Percentiles rank a stretch among this genome's conserved stretches.
Evolutionary conservation across 1,140 invertebrate species (phyloP).

Genomic region (Teleopsis dalmanni): DNA sequence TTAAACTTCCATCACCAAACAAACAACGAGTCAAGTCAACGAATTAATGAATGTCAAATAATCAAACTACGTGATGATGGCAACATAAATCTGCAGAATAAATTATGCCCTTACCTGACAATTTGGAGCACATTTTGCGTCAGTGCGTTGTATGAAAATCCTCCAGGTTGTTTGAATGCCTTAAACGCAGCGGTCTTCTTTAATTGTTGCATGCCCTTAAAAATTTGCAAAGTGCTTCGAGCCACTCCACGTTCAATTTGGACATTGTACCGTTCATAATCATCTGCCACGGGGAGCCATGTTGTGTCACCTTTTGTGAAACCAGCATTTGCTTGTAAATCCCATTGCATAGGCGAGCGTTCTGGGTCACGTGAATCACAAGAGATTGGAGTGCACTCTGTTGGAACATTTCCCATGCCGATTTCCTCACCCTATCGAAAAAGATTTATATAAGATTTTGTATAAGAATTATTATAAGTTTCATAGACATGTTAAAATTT

Average conservation of each 20-base stretch:
- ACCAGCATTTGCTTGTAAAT: conserved; percentile 49
- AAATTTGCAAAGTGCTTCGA: conserved; percentile 32
- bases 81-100: no score
- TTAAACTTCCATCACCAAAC: no score
- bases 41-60: no score
- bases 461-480: neutral
- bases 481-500: neutral
- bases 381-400: conserved; percentile 48
- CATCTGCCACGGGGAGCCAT: conserved; percentile 59
- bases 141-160: conserved; percentile 31
- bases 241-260: conserved; percentile 39
- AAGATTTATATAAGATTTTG: neutral
- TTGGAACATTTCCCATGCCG: conserved; percentile 60
- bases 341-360: conserved; percentile 64
- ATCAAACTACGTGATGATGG: no score
- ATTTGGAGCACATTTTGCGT: conserved; percentile 34
- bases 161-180: conserved; percentile 26
- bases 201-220: conserved; percentile 28
- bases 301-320: conserved; percentile 54
- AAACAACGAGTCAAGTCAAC: neutral
- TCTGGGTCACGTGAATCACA: conserved; percentile 49
- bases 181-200: conserved; percentile 29
- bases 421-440: conserved; percentile 66
- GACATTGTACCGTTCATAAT: conserved; percentile 51
- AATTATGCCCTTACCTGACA: conserved; percentile 20